Conservation (phyloP, 2,797 vertebrate species). For the Fundulus diaphanus region DNA sequence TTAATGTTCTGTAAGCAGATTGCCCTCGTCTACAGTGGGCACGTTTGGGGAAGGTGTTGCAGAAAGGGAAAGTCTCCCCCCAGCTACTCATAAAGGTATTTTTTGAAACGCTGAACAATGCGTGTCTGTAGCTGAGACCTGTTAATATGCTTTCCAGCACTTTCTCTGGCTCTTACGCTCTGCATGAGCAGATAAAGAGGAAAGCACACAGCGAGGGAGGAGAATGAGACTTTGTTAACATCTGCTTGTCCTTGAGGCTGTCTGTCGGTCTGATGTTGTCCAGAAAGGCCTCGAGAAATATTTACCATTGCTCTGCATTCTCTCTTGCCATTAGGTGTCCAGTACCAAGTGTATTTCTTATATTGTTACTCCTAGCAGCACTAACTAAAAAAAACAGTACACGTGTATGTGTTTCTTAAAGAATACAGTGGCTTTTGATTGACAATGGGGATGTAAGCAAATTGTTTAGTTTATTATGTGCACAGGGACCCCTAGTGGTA, state of each 20-base stretch:
- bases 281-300: conserved; percentile 58
- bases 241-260: conserved; percentile 62
- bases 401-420: conserved; percentile 20
- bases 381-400: background rate
- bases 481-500: conserved; percentile 78
- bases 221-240: conserved; percentile 28
- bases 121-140: conserved; percentile 16
- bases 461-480: conserved; percentile 61
- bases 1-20: conserved; percentile 75
- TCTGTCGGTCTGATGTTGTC: conserved; percentile 57
- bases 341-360: conserved; percentile 36
- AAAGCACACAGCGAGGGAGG: conserved; percentile 15
- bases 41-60: conserved; percentile 66
- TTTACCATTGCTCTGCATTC: conserved; percentile 38
- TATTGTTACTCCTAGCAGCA: background rate
- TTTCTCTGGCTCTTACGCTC: conserved; percentile 22
- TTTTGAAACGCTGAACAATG: conserved; percentile 43
- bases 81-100: conserved; percentile 27
- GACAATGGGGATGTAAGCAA: conserved; percentile 7
- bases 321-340: conserved; percentile 38
- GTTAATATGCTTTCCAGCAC: conserved; percentile 29
- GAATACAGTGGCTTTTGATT: conserved; percentile 6
- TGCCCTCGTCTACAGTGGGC: conserved; percentile 45
- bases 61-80: conserved; percentile 25
- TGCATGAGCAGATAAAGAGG: conserved; percentile 10